Evolutionary conservation across 2,797 vertebrate genomes (phyloP).

Genomic region (Thripadectes ignobilis): DNA sequence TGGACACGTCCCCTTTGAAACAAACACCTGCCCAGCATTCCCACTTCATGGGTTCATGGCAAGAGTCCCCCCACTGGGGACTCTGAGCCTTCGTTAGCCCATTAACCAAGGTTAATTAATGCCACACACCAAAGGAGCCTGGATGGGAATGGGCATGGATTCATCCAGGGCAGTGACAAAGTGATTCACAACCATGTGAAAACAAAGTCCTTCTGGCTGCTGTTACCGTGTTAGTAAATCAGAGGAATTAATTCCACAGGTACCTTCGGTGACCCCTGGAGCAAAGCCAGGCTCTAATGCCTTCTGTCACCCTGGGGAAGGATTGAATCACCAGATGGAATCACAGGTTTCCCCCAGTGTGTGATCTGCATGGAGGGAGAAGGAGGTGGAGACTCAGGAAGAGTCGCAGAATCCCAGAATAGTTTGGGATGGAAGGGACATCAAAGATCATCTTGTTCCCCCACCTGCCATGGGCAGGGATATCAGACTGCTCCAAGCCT

Average conservation of each 20-base stretch:
- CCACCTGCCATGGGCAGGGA: too few species aligned
- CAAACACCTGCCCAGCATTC: neutral
- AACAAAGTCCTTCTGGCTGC: neutral
- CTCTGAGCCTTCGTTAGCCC: neutral
- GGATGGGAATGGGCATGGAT: neutral
- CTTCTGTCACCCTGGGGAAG: accelerated
- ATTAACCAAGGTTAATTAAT: conserved; percentile 9
- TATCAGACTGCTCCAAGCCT: too few species aligned
- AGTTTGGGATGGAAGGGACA: too few species aligned
- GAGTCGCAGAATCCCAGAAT: too few species aligned
- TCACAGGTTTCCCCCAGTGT: neutral
- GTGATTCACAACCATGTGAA: neutral
- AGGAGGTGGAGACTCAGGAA: neutral
- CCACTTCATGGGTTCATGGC: neutral
- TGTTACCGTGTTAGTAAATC: neutral
- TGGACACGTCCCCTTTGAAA: neutral
- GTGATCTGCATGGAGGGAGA: neutral
- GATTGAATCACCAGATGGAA: neutral
- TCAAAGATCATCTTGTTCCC: too few species aligned
- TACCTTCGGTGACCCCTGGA: neutral
- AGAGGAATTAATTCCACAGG: neutral
- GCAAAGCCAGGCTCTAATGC: neutral
- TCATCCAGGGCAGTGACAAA: neutral
- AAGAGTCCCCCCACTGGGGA: neutral
- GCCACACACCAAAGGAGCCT: accelerated